A percentile compares a stretch with the other conserved stretches of the same genome.
These are phyloP conservation scores for Drosophila trichaetosa DNA, from an alignment of 2,888 invertebrate species.

Conservation along the genomic window DNA sequence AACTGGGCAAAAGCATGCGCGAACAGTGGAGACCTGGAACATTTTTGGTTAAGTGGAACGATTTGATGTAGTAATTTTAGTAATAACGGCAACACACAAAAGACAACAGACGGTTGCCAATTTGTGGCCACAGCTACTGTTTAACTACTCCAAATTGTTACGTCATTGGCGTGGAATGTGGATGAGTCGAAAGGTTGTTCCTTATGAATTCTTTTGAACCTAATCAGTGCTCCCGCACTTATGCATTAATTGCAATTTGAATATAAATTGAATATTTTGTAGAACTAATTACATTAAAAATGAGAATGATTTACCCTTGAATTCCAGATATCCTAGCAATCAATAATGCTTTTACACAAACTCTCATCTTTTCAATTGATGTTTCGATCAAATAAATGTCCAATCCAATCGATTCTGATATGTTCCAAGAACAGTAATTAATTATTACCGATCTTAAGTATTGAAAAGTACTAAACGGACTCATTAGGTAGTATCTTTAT, in stretches of 20 bases:
- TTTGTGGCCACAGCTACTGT: constrained; percentile 67
- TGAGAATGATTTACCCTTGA: neutral
- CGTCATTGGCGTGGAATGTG: constrained; percentile 68
- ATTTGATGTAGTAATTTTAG: constrained; percentile 74
- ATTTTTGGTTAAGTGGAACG: constrained; percentile 70
- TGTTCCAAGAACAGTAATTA: neutral
- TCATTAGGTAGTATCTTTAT: neutral
- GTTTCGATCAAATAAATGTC: neutral
- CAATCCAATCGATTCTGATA: neutral
- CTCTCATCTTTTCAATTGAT: neutral
- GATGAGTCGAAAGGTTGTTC: constrained; percentile 21
- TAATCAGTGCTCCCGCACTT: constrained; percentile 30
- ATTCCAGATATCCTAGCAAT: neutral
- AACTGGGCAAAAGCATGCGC: constrained; percentile 47
- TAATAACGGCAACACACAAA: constrained; percentile 68
- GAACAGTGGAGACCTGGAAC: constrained; percentile 49
- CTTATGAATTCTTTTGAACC: constrained; percentile 24
- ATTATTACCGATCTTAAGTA: neutral
- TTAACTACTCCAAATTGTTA: constrained; percentile 69
- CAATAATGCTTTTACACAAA: neutral
- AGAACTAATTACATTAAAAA: neutral
- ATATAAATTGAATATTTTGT: neutral
- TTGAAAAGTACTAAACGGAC: neutral
- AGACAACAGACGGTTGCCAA: constrained; percentile 54
- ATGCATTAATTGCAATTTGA: neutral